Evolutionary conservation across 2,113 vertebrate species (phyloP).

Genomic region (Catharus bicknelli): DNA sequence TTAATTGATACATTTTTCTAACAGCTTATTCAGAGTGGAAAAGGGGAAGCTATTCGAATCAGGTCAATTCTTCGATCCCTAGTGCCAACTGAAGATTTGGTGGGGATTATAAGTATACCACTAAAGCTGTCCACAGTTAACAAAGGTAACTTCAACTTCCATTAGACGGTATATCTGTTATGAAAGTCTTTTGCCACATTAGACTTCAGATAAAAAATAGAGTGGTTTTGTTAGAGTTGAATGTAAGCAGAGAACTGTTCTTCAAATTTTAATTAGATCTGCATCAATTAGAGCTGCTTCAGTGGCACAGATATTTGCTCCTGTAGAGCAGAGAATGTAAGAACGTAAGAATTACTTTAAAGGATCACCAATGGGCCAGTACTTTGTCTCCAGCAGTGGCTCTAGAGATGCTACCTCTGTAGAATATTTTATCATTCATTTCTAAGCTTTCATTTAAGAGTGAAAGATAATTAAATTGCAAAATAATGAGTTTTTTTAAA

Average conservation of each 20-base stretch:
- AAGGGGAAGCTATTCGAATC: constrained; percentile 97
- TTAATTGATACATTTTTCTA: not conserved
- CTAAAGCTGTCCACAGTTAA: constrained; percentile 90
- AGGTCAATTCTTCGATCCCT: constrained; percentile 95
- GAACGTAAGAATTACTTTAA: not conserved
- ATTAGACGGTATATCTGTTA: not conserved
- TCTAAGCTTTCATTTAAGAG: not conserved
- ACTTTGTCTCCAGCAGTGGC: not conserved
- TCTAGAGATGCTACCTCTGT: not conserved
- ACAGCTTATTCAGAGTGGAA: constrained; percentile 97
- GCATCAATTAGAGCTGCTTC: not conserved
- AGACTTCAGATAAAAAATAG: not conserved
- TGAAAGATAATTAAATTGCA: not conserved
- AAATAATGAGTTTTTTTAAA: not conserved
- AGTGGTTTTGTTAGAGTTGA: not conserved
- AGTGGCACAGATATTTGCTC: not conserved
- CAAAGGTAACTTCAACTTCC: constrained; percentile 82
- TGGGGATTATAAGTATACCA: constrained; percentile 97
- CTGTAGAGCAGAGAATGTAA: not conserved
- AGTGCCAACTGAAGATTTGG: constrained; percentile 95
- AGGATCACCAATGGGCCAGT: not conserved
- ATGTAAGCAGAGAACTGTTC: not conserved
- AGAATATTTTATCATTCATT: not conserved
- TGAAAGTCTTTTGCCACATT: not conserved
- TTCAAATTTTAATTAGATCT: not conserved